Base-by-base conservation (phyloP, 2,113 vertebrate genomes). In the Romanogobio albipinnatus region DNA sequence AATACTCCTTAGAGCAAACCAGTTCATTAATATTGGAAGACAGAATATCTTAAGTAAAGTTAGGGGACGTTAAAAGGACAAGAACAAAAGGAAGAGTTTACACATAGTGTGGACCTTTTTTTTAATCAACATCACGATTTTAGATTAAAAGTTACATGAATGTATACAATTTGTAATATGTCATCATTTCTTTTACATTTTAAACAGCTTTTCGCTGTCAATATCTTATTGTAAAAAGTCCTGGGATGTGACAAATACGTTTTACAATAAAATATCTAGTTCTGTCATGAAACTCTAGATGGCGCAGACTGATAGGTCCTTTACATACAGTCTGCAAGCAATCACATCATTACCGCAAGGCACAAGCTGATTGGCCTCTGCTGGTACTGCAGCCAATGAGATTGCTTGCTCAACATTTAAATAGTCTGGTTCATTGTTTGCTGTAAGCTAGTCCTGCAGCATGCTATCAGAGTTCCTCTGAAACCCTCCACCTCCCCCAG, bases 11-110 rank as follows among this genome's bases (percentile, higher is more conserved):
- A 24, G 47, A 76, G 62, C 29, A 14, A 76, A 26, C 53, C 45
- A 80, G 22, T 15, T 19, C 13, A 56, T 81, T 86, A 61, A 76
- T 75, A 76, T 4, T 29, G 33, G 10, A 82, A 58, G 36, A 43
- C 36, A 70, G 66, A 43, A 70, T 43, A 43, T 70, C 4, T 43
- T 17, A 70, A 70, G 17, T 22, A 70, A 70, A 70, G 17, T 22
- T 22, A 70, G 3, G 15, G 33, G 66, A 39, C 1, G 66, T 5
- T 70, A 39, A 70, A 70, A 8, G 17, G 66, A 39, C 29, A 39
- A 39, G 66, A 39, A 43, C 17, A 43, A 70, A 70, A 43, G 17
- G 17, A 68, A 17, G 14, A 39, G 17, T 19, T 56, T 1, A 56
- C 2, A 0, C 6, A 19, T 8, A 8, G 19, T 19, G 53, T 24